Evolutionary conservation across 2,113 vertebrate genomes (phyloP), one percentile per base, ranked within the genome.

Genomic region (Gambusia holbrooki): DNA sequence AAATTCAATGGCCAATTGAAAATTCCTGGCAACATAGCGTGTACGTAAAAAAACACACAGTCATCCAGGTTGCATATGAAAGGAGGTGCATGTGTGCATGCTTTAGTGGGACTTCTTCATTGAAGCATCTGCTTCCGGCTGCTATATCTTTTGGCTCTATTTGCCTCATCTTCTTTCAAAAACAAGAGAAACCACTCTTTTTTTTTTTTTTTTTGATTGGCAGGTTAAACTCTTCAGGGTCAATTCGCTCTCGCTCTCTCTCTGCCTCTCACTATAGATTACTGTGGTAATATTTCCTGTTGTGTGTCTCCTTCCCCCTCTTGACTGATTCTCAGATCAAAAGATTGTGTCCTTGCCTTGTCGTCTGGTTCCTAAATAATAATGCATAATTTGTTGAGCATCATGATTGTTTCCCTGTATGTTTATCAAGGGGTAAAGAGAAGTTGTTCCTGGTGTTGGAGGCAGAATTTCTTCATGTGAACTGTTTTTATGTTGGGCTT

Each of bases 161-260:
- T 89, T 90, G 86, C 76, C 62, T 88, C 48, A n/a, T 76, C 88
- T 82, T 78, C 74, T 74, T 76, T 89, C 82, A 87, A 69, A 82
- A 73, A 82, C 17, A 14, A 69, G 58, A 85, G 58, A 84, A 67
- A 83, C 76, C 37, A 73, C 35, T 37, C 35, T 62, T 37, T 86
- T 78, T 45, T 28, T 92, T 9, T 37, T 9, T 62, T 37, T 86
- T 78, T 45, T 28, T 92, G 90, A 91, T 90, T 93, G 90, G 82
- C 90, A 91, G 78, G 78, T 88, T 85, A 87, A 88, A 90, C 83
- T 88, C 88, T 89, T 89, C 87, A 93, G 91, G 92, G 92, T 94
- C 92, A 90, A 79, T 77, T n/a, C 73, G 85, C 89, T 89, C 79
- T 58, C 28, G n/a, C n/a, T 27, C 27, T 80, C 48, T 67, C 89